Base-by-base conservation (phyloP, 92 coral and sea anemone species). In the Hydrozoanthus gracilis region DNA sequence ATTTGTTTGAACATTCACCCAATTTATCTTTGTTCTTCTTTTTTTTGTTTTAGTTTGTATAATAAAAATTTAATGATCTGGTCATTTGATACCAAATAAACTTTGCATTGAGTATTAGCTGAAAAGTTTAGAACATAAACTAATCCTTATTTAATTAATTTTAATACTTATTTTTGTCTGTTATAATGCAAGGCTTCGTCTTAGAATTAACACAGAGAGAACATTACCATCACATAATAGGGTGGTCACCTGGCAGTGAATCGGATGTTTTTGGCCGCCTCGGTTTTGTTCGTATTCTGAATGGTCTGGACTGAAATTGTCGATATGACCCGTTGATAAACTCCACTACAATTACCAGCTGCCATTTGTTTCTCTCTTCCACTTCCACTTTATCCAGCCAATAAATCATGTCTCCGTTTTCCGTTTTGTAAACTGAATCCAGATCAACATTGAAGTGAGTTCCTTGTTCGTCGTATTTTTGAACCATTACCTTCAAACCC, bases 211-310 rank as follows among this genome's bases (percentile, higher is more conserved):
- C 39, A 27, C 39, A 27, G 39, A 27, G 39, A n/a, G 35, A 16
- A 18, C 17, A 16, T 16, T 6, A 18, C 6, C 58, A 61, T 16
- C 52, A 61, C 84, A 61, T 4, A 61, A 49, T 27, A 46, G 50
- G 49, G 51, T 16, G 48, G 47, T 79, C 56, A 79, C 78, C 88
- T 84, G 75, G 77, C 60, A 75, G 65, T 6, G 68, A 48, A 15
- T 80, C 88, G 5, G 71, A 45, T 69, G 74, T 90, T 45, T 89
- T 60, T 50, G 27, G 77, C 51, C 92, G 56, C 54, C 90, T 89
- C 83, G 98, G 98, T 77, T 87, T 94, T 71, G 98, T 96, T 87
- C 98, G 90, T 48, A 96, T 85, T 72, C 98, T 91, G 68, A 96
- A 96, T 51, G 92, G 87, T 56, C 89, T 92, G 47, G 97, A 93